Evolutionary conservation across 2,797 vertebrate genomes (phyloP), one percentile per base, ranked within the genome.

Genomic region (Hypotaenidia philippensis): DNA sequence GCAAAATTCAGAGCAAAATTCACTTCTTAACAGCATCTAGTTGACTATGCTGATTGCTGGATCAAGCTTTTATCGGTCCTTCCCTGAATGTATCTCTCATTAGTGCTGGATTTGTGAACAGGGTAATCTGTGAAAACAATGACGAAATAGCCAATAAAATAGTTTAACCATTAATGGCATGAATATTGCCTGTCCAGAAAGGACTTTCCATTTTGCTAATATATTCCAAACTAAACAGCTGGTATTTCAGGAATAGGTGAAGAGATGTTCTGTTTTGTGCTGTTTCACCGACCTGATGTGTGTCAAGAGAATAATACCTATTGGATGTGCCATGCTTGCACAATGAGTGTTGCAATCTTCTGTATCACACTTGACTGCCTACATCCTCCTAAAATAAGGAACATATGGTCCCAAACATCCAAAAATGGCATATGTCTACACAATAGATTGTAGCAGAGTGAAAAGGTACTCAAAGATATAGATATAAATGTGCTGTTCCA

Each of bases 191-290:
- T 12, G 17, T 25, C 10, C 34, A 81, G 41, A 91, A 93, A 49
- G 34, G 16, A 71, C 49, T 74, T 83, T 44, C 12, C 27, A 59
- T 17, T 8, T 45, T 63, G 26, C 7, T 78, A 16, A 72, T 55
- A 56, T 60, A 32, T 41, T 85, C 29, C 18, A 31, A n/a, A 53
- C 4, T 22, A 16, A 36, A 38, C 52, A 79, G 5, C 12, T 70
- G 40, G 9, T 25, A 13, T 59, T 82, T 87, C 12, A 36, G 52
- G 61, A 45, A 23, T 3, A 56, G 50, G 19, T 26, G 56, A 74
- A 60, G 38, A 18, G 19, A 9, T 8, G 9, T 2, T 22, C 29
- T 3, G 1, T n/a, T 86, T 26, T 1, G 0, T 52, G 29, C 10
- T 72, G 8, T 55, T 71, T 47, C 61, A 32, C 27, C 20, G 57